Percentiles rank a stretch among this genome's conserved stretches.
Evolutionary conservation across 2,888 invertebrate species (phyloP).

Genomic region (Harpagoxenus sublaevis): DNA sequence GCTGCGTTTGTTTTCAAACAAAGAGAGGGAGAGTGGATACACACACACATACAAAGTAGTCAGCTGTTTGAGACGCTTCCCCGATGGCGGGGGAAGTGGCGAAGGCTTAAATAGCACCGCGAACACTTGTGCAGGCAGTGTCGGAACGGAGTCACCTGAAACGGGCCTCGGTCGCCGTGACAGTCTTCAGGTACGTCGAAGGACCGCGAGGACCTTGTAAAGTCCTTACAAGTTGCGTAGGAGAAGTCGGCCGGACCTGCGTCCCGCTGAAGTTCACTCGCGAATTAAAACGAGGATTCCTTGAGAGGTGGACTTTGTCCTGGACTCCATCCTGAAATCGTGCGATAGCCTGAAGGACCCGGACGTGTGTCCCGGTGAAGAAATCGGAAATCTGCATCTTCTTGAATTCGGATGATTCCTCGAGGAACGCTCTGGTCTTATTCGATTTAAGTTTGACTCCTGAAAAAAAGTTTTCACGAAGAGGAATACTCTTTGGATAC

Average conservation of each 20-base stretch:
- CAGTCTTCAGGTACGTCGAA: conserved; percentile 22
- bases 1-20: conserved; percentile 82
- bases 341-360: neutral
- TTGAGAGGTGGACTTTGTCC: neutral
- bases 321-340: neutral
- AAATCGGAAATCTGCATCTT: neutral
- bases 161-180: conserved; percentile 67
- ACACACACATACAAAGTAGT: conserved; percentile 79
- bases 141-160: conserved; percentile 79
- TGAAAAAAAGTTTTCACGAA: neutral
- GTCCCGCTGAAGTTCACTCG: conserved; percentile 10
- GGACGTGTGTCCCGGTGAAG: neutral
- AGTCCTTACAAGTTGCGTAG: neutral
- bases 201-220: neutral
- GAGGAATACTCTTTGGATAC: neutral
- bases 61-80: conserved; percentile 83
- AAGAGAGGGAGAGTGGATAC: conserved; percentile 77
- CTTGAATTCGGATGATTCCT: neutral
- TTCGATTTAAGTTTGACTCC: neutral
- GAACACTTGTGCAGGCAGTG: conserved; percentile 80
- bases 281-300: neutral
- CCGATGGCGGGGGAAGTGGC: conserved; percentile 71
- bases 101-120: conserved; percentile 85
- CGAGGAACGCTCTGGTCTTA: neutral
- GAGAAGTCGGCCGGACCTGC: conserved; percentile 25